Conservation (phyloP, 1,140 invertebrate genomes). For the Aricia agestis region DNA sequence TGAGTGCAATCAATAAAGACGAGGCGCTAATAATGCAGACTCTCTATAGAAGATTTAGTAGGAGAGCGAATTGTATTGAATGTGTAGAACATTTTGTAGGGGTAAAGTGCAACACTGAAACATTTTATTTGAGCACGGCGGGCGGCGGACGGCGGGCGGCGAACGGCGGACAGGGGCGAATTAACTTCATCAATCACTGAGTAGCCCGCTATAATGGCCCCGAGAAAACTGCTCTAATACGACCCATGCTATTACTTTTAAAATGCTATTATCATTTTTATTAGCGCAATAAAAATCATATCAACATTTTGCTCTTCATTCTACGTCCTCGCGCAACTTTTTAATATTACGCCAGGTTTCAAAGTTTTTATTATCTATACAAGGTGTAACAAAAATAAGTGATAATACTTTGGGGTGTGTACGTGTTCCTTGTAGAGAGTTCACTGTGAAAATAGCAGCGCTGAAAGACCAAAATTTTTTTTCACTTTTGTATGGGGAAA, state of each 20-base stretch:
- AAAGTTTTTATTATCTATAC: too few relatives aligned
- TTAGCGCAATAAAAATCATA: slow-evolving; percentile 1
- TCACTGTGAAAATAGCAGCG: too few relatives aligned
- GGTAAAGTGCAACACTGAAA: background rate
- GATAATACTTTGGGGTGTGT: too few relatives aligned
- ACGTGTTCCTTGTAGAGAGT: too few relatives aligned
- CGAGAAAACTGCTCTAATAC: slow-evolving; percentile 8
- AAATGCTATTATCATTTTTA: slow-evolving; percentile 4
- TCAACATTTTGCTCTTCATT: background rate
- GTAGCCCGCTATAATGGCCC: slow-evolving; percentile 8
- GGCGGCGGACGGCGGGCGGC: too few relatives aligned
- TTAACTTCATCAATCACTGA: slow-evolving; percentile 15
- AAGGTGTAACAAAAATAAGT: too few relatives aligned
- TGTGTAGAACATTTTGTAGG: background rate
- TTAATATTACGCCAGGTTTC: background rate
- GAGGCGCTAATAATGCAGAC: background rate
- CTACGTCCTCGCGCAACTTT: background rate
- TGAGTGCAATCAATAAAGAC: background rate
- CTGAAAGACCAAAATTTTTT: too few relatives aligned
- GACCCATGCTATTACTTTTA: slow-evolving; percentile 3
- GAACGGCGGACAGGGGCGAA: background rate
- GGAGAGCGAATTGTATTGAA: too few relatives aligned
- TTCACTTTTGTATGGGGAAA: too few relatives aligned
- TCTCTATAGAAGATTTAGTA: too few relatives aligned
- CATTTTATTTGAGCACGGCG: background rate